Conservation (phyloP, 1,140 invertebrate species). For the Tetramorium alpestre region DNA sequence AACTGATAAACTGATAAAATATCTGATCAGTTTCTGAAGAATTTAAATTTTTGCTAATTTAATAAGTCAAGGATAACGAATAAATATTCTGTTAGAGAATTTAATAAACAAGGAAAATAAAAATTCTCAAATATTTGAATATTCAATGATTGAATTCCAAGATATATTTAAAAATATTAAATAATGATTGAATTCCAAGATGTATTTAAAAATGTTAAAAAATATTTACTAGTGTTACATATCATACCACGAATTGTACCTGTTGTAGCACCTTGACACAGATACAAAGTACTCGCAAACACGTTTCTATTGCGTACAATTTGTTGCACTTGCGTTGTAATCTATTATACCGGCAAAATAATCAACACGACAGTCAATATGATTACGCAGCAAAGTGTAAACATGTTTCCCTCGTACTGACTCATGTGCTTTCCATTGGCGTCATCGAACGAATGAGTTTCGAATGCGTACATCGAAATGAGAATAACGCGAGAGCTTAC, state of each 20-base stretch:
- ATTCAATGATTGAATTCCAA: not conserved
- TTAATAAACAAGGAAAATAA: not conserved
- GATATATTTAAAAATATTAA: not conserved
- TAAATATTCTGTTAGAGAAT: not conserved
- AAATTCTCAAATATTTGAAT: not conserved
- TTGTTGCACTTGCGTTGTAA: not conserved
- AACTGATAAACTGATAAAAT: too few relatives aligned
- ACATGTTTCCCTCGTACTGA: conserved; percentile 40
- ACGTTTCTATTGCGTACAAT: not conserved
- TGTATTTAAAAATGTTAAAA: not conserved
- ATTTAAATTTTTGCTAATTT: not conserved
- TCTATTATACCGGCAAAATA: conserved; percentile 14
- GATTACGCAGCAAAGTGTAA: conserved; percentile 1
- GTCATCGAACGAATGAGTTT: conserved; percentile 7
- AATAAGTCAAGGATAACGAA: not conserved
- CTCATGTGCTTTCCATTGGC: conserved; percentile 22
- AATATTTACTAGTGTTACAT: not conserved
- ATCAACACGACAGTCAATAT: conserved; percentile 9
- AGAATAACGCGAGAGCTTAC: conserved; percentile 16
- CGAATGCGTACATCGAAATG: not conserved
- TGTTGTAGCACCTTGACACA: not conserved
- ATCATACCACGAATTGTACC: not conserved
- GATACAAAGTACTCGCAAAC: not conserved
- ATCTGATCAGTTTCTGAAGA: not conserved
- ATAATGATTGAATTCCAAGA: not conserved